phyloP scores from a whole-genome alignment of 2,113 vertebrate species.

The Spheniscus mendiculus region DNA sequence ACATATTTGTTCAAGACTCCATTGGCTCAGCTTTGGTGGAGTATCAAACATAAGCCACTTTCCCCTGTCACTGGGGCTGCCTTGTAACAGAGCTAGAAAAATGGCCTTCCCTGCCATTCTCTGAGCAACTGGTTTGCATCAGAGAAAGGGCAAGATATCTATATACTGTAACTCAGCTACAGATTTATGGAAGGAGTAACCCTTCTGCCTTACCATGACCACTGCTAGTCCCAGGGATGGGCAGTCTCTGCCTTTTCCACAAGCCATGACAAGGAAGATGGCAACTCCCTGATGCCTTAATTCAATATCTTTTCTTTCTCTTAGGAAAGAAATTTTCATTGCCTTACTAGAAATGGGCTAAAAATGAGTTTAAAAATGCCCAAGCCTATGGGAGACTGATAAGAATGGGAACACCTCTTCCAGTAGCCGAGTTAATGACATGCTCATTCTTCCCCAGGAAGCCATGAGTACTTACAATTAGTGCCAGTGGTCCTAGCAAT shows the following conservation, averaged over 20 bases:
- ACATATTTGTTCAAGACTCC: neutral
- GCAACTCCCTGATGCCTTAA: neutral
- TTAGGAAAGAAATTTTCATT: neutral
- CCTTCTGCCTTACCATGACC: neutral
- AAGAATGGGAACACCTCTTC: neutral
- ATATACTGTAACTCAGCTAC: neutral
- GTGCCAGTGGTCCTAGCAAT: neutral
- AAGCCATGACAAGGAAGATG: neutral
- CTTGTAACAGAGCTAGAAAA: neutral
- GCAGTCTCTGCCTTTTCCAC: neutral
- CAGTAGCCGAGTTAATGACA: neutral
- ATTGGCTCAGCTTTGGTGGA: neutral
- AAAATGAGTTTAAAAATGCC: neutral
- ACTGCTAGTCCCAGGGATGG: neutral
- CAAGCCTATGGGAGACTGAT: neutral
- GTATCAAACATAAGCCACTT: neutral
- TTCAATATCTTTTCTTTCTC: neutral
- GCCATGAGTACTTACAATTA: neutral
- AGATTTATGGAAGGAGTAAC: neutral
- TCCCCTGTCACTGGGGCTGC: neutral
- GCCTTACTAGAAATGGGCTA: neutral
- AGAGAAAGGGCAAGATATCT: neutral
- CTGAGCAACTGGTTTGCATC: neutral
- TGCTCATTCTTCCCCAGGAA: neutral
- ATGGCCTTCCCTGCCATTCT: neutral